Evolutionary conservation across 2,888 invertebrate genomes (phyloP).

Genomic region (Eupelmus urozonus): DNA sequence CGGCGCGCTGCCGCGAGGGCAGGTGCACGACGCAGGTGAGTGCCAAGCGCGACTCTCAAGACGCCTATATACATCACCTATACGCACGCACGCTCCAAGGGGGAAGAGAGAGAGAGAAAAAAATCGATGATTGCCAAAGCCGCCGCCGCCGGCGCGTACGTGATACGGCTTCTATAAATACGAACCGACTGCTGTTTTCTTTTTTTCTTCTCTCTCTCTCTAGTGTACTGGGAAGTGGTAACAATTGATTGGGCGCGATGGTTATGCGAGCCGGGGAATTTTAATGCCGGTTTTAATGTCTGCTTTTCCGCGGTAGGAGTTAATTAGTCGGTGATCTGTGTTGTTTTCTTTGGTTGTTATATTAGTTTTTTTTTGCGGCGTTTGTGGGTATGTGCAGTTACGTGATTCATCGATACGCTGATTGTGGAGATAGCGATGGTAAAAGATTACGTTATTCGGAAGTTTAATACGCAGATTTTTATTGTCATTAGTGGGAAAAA

Average conservation of each 20-base stretch:
- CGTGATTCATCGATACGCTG: too few relatives aligned
- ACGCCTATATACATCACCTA: not conserved
- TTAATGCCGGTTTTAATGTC: slow-evolving; percentile 11
- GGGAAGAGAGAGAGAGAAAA: slow-evolving; percentile 8
- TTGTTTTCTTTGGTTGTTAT: not conserved
- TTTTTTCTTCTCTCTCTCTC: not conserved
- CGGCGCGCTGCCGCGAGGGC: slow-evolving; percentile 68
- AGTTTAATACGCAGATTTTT: not conserved
- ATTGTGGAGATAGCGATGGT: too few relatives aligned
- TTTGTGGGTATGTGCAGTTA: not conserved
- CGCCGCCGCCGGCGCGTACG: not conserved
- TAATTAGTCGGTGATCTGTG: too few relatives aligned
- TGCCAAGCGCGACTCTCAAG: not conserved
- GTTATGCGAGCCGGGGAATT: slow-evolving; percentile 25
- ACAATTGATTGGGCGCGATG: slow-evolving; percentile 43
- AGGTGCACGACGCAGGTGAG: slow-evolving; percentile 70
- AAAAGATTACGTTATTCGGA: too few relatives aligned
- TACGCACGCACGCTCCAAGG: not conserved
- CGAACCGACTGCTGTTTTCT: slow-evolving; percentile 5
- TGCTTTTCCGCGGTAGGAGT: too few relatives aligned
- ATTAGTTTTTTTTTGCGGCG: not conserved
- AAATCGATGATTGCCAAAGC: slow-evolving; percentile 49
- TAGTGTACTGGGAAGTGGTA: not conserved
- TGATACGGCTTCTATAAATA: slow-evolving; percentile 50
- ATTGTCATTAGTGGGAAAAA: not conserved